Evolutionary conservation across 2,797 vertebrate species (phyloP), one percentile per base, ranked within the genome.

Genomic region (Urosaurus nigricauda): DNA sequence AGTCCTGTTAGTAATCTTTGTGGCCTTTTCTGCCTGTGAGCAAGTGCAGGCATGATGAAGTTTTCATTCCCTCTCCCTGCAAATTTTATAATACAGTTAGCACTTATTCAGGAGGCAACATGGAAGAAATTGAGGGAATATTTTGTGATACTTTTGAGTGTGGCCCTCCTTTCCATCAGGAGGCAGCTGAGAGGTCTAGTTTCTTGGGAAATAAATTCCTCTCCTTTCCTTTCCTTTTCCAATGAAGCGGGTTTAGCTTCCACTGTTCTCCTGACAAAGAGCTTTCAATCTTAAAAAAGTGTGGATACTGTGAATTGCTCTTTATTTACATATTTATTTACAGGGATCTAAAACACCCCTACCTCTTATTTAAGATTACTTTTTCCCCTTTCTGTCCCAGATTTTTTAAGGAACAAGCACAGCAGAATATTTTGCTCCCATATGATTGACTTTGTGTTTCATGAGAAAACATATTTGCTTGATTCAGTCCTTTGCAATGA

Each of bases 271-370:
- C 2, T 32, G n/a, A 12, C 21, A 43, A 26, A 1, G 83, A 16
- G 56, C 35, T 75, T 37, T 83, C 29, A 24, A 17, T 40, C 17
- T 19, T 2, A 2, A 2, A 4, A 2, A 2, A 4, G 26, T 29
- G 4, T 17, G 4, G 3, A 63, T 13, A 60, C 60, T 43, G 11
- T 43, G 4, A 4, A 8, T 74, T 65, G 8, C 37, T 58, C n/a
- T 51, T 58, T 81, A 73, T 87, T 71, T 71, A 65, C 73, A 29
- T 81, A 80, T 85, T 89, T 75, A 77, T 86, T 65, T 86, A n/a
- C 24, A 75, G 37, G 35, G n/a, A 14, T 21, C 7, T 2, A 63
- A n/a, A 8, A 26, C n/a, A 26, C 43, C 21, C 43, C 11, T 13
- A 26, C 60, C 17, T 17, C 79, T 26, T 21, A 14, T 56, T 84